phyloP scores from a whole-genome alignment of 2,888 invertebrate species.

The Troides aeacus region DNA sequence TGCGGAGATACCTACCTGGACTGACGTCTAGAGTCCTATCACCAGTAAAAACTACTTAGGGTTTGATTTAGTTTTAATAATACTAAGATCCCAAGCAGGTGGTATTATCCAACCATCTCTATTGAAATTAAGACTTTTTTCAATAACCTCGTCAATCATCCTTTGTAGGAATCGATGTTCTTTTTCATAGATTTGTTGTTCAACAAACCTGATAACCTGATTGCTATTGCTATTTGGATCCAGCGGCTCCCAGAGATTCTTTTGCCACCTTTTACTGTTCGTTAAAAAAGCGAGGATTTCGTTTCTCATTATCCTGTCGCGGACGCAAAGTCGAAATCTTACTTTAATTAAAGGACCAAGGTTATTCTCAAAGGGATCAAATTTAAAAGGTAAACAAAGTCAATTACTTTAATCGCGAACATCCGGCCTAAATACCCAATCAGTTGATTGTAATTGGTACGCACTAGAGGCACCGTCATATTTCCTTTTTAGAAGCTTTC shows the following conservation, averaged over 20 bases:
- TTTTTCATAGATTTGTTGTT: no score
- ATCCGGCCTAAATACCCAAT: not conserved
- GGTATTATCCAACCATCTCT: no score
- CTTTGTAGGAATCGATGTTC: no score
- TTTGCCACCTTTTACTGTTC: not conserved
- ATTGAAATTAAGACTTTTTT: no score
- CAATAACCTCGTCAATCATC: no score
- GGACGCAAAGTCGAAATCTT: not conserved
- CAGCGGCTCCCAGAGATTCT: not conserved
- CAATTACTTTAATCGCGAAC: slow-evolving; percentile 1
- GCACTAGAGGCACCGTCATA: not conserved
- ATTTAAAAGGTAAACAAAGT: not conserved
- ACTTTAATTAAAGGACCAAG: not conserved
- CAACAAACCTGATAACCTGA: no score
- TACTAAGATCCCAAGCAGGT: no score
- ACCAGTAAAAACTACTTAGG: no score
- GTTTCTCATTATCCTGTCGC: not conserved
- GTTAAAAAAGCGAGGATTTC: not conserved
- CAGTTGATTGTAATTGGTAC: not conserved
- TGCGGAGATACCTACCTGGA: no score
- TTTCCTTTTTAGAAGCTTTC: not conserved
- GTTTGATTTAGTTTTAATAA: no score
- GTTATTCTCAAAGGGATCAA: not conserved
- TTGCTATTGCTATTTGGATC: no score
- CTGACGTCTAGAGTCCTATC: no score